Conservation (phyloP, 2,113 vertebrate genomes). For the Cryptomyrus ogoouensis region DNA sequence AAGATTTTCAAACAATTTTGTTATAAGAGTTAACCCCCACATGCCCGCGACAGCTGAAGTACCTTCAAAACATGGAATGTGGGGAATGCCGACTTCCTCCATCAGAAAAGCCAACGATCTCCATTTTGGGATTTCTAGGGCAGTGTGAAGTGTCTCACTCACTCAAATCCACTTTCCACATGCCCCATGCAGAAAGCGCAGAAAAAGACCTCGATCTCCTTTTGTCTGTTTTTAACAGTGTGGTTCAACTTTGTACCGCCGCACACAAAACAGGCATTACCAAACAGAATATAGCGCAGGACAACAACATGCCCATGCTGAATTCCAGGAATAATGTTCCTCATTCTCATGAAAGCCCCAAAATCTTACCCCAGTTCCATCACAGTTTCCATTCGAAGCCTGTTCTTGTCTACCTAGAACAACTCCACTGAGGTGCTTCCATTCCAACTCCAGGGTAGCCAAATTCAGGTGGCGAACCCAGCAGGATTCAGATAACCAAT, state of each 20-base stretch:
- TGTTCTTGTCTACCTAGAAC: constrained; percentile 43
- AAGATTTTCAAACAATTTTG: background rate
- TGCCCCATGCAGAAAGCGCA: background rate
- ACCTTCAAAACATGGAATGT: background rate
- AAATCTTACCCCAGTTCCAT: constrained; percentile 18
- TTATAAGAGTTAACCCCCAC: background rate
- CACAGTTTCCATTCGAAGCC: constrained; percentile 50
- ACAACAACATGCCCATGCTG: background rate
- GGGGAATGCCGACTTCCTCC: background rate
- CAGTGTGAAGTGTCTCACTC: constrained; percentile 30
- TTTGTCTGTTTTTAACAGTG: background rate
- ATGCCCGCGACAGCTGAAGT: background rate
- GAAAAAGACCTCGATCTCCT: background rate
- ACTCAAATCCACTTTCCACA: background rate
- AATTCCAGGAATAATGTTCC: background rate
- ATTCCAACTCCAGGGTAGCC: constrained; percentile 58
- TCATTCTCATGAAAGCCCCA: background rate
- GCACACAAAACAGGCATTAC: background rate
- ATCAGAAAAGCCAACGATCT: background rate
- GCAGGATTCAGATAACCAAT: constrained; percentile 59
- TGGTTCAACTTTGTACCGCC: background rate
- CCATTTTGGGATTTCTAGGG: constrained; percentile 32
- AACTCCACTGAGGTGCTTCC: constrained; percentile 39
- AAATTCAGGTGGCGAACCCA: constrained; percentile 64
- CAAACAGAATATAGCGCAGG: background rate